Conservation (phyloP, 2,888 invertebrate species). For the Adela reaumurella region DNA sequence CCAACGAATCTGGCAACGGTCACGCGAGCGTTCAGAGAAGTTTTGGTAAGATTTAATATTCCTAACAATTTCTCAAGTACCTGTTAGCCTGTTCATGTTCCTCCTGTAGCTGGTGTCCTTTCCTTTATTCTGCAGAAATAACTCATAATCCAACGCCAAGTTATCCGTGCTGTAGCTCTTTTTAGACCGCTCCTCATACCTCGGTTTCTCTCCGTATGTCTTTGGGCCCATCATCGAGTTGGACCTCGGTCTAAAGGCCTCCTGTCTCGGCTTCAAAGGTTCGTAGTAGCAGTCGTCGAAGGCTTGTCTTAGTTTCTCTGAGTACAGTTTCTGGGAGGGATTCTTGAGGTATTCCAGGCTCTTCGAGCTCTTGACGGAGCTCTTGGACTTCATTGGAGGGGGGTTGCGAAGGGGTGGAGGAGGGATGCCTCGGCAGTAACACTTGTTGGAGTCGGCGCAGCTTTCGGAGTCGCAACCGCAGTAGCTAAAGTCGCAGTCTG, state of each 20-base stretch:
- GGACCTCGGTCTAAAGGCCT: slow-evolving; percentile 17
- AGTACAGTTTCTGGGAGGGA: slow-evolving; percentile 40
- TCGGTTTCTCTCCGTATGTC: slow-evolving; percentile 20
- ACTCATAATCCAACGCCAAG: slow-evolving; percentile 72
- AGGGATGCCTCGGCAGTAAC: slow-evolving; percentile 64
- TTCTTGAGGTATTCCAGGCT: slow-evolving; percentile 55
- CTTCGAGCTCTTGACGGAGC: slow-evolving; percentile 33
- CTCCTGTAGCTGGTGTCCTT: slow-evolving; percentile 22
- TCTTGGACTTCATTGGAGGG: slow-evolving; percentile 14
- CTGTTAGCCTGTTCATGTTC: slow-evolving; percentile 49
- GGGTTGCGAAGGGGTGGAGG: slow-evolving; percentile 4
- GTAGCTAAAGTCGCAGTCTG: slow-evolving; percentile 47
- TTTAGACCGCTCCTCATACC: slow-evolving; percentile 13
- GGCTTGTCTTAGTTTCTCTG: slow-evolving; percentile 31
- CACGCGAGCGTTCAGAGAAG: too few relatives aligned
- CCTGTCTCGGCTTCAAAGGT: background rate
- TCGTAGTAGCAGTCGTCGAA: slow-evolving; percentile 43
- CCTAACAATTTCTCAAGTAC: too few relatives aligned
- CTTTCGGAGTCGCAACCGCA: slow-evolving; percentile 85
- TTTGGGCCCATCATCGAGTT: slow-evolving; percentile 20
- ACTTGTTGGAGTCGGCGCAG: slow-evolving; percentile 83
- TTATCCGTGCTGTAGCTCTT: slow-evolving; percentile 51
- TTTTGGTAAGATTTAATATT: too few relatives aligned
- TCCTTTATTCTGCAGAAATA: slow-evolving; percentile 55
- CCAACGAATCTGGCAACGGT: too few relatives aligned